Evolutionary conservation across 2,888 invertebrate genomes (phyloP).

Genomic region (Phytoseiulus persimilis): DNA sequence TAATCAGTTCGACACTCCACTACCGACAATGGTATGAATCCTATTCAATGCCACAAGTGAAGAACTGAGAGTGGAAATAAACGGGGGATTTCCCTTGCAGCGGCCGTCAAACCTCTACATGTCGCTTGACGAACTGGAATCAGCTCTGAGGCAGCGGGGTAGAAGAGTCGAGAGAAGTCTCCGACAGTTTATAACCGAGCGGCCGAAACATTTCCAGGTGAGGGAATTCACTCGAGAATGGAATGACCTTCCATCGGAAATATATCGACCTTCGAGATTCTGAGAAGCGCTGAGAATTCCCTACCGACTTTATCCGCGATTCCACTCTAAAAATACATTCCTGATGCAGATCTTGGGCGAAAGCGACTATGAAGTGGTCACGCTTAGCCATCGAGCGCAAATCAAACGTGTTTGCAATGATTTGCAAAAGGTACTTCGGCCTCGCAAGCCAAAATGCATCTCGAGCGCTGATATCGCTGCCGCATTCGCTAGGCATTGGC

Average conservation of each 20-base stretch:
- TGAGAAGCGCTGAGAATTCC: no score
- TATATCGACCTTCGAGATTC: no score
- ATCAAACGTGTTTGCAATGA: constrained; percentile 34
- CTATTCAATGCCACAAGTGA: no score
- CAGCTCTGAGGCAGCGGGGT: background rate
- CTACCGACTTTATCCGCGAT: background rate
- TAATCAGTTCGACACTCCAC: no score
- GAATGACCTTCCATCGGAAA: no score
- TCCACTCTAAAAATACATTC: background rate
- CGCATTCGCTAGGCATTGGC: background rate
- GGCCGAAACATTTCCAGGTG: background rate
- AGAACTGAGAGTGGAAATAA: background rate
- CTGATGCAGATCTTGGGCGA: background rate
- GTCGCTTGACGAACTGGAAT: background rate
- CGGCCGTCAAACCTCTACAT: background rate
- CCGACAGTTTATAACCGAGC: background rate
- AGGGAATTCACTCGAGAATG: background rate
- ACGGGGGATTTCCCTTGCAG: background rate
- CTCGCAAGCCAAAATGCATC: background rate
- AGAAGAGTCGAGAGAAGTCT: background rate
- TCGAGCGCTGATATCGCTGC: background rate
- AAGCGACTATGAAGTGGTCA: constrained; percentile 1
- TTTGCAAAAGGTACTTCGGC: constrained; percentile 13
- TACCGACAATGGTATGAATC: no score
- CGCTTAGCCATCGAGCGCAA: constrained; percentile 31